Percentiles rank a stretch among this genome's conserved stretches.
Conservation (phyloP, 2,113 vertebrate genomes). For the Turnix velox region DNA sequence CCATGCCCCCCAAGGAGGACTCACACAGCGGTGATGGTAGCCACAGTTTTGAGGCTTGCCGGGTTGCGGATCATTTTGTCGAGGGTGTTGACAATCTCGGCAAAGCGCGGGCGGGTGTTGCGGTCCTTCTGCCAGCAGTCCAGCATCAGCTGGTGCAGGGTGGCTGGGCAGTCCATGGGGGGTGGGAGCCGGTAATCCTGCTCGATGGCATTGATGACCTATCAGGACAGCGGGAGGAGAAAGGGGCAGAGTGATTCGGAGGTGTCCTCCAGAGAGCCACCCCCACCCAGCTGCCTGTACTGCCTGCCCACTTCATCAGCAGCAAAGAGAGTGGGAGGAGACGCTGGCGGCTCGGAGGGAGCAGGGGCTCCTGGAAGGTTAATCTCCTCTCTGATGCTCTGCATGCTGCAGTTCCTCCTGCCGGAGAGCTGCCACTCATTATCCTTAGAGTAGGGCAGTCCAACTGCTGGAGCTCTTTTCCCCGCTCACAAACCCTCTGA, state of each 20-base stretch:
- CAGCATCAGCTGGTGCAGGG: slow-evolving; percentile 96
- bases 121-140: slow-evolving; percentile 99
- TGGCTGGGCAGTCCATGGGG: slow-evolving; percentile 96
- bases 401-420: slow-evolving; percentile 55
- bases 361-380: slow-evolving; percentile 68
- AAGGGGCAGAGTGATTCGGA: too few species aligned
- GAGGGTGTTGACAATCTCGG: slow-evolving; percentile 94
- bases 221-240: neutral
- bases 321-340: slow-evolving; percentile 33
- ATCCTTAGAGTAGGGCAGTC: slow-evolving; percentile 66
- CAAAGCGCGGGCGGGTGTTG: slow-evolving; percentile 92
- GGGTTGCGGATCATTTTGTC: slow-evolving; percentile 99
- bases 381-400: slow-evolving; percentile 74
- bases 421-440: slow-evolving; percentile 73
- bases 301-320: neutral
- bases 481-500: slow-evolving; percentile 74
- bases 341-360: neutral
- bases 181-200: slow-evolving; percentile 96
- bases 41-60: slow-evolving; percentile 94
- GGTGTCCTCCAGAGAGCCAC: neutral
- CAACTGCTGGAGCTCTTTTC: slow-evolving; percentile 72
- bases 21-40: slow-evolving; percentile 97
- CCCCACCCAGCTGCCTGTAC: neutral
- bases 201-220: slow-evolving; percentile 99
- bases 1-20: neutral